These are phyloP conservation scores for Drosophila picticornis DNA, from an alignment of 2,888 invertebrate species.

Conservation along the genomic window DNA sequence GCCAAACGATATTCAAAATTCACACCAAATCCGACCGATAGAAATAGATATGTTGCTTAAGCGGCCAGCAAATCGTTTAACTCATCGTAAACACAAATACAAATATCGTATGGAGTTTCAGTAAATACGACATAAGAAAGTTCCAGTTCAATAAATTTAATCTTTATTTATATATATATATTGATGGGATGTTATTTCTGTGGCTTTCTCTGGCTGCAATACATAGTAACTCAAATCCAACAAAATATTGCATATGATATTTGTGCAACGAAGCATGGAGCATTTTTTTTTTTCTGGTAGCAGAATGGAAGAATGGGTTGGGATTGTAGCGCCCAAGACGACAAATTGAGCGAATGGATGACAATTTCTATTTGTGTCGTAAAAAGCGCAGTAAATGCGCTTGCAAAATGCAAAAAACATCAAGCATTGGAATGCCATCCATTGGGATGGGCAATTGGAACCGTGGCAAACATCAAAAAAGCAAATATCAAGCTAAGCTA, in stretches of 20 bases:
- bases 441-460: conserved; percentile 47
- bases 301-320: conserved; percentile 6
- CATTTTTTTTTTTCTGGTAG: conserved; percentile 6
- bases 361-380: conserved; percentile 82
- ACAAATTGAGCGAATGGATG: conserved; percentile 84
- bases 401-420: conserved; percentile 50
- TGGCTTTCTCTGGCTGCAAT: conserved; percentile 29
- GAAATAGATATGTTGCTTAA: too few relatives aligned
- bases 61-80: neutral
- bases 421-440: conserved; percentile 44
- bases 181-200: conserved; percentile 35
- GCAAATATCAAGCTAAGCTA: conserved; percentile 17
- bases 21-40: neutral
- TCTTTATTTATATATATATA: conserved; percentile 5
- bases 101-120: neutral
- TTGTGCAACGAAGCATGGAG: conserved; percentile 70
- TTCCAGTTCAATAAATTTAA: neutral
- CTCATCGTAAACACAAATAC: neutral
- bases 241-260: conserved; percentile 58
- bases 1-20: neutral
- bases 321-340: conserved; percentile 61
- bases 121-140: neutral
- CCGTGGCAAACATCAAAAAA: conserved; percentile 37
- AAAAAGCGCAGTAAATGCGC: conserved; percentile 72
- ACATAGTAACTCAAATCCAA: conserved; percentile 45